Conservation (phyloP, 1,140 invertebrate species). For the Notospermus geniculatus region DNA sequence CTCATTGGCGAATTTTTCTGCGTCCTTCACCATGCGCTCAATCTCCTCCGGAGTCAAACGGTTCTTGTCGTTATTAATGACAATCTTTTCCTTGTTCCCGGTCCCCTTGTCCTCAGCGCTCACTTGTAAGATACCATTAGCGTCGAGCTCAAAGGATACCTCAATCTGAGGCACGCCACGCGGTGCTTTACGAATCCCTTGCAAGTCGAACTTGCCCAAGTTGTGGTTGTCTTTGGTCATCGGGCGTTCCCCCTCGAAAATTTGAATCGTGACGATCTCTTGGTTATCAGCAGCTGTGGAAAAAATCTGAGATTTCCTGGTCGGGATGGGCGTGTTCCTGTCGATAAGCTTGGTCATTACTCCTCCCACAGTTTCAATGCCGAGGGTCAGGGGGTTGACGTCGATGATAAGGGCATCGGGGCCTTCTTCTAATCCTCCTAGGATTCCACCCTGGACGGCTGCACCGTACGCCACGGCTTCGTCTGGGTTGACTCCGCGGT, state of each 20-base stretch:
- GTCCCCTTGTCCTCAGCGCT: constrained; percentile 98
- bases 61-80: constrained; percentile 98
- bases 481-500: constrained; percentile 96
- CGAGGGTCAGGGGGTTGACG: constrained; percentile 97
- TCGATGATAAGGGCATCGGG: constrained; percentile 95
- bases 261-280: constrained; percentile 97
- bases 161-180: constrained; percentile 98
- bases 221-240: constrained; percentile 99
- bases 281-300: constrained; percentile 99
- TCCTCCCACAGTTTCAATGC: constrained; percentile 98
- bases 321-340: constrained; percentile 97
- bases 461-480: constrained; percentile 81
- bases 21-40: constrained; percentile 97
- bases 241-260: constrained; percentile 95
- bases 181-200: constrained; percentile 95
- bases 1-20: constrained; percentile 97
- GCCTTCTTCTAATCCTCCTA: constrained; percentile 72
- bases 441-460: constrained; percentile 92
- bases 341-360: constrained; percentile 99
- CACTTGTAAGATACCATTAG: constrained; percentile 90
- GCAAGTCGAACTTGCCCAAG: constrained; percentile 96
- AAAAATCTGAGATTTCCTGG: constrained; percentile 99
- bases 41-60: constrained; percentile 97
- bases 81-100: constrained; percentile 97
- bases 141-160: constrained; percentile 98